These are phyloP conservation scores for Synanthedon myopaeformis DNA, from an alignment of 2,888 invertebrate species.

Conservation along the genomic window DNA sequence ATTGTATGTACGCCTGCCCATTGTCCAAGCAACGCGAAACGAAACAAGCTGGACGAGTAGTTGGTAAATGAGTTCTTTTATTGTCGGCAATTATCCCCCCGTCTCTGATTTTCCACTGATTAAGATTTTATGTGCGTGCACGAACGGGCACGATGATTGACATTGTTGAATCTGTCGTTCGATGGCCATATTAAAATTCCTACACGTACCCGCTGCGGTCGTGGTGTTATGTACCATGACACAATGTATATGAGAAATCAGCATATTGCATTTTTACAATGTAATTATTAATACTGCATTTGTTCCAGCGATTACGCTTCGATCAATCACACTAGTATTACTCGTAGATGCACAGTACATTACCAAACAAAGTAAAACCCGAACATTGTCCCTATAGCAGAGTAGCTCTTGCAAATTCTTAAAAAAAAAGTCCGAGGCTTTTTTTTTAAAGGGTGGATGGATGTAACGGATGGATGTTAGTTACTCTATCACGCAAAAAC, in stretches of 20 bases:
- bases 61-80: slow-evolving; percentile 42
- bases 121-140: slow-evolving; percentile 9
- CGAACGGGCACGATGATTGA: not conserved
- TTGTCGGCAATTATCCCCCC: slow-evolving; percentile 33
- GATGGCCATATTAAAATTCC: not conserved
- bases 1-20: slow-evolving; percentile 46
- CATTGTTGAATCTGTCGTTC: not conserved
- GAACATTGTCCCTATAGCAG: too few species aligned
- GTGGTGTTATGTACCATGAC: not conserved
- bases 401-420: too few species aligned
- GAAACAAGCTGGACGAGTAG: slow-evolving; percentile 38
- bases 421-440: too few species aligned
- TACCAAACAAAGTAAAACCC: too few species aligned
- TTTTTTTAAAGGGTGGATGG: too few species aligned
- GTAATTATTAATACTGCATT: not conserved
- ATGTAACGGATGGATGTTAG: too few species aligned
- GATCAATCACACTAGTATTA: too few species aligned
- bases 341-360: too few species aligned
- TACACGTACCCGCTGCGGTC: not conserved
- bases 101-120: slow-evolving; percentile 21
- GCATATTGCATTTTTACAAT: not conserved
- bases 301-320: not conserved
- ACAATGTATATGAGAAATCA: not conserved
- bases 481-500: too few species aligned
- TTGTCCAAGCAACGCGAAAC: slow-evolving; percentile 52